These are phyloP conservation scores for Balearica regulorum DNA, from an alignment of 2,797 vertebrate genomes.

Conservation along the genomic window DNA sequence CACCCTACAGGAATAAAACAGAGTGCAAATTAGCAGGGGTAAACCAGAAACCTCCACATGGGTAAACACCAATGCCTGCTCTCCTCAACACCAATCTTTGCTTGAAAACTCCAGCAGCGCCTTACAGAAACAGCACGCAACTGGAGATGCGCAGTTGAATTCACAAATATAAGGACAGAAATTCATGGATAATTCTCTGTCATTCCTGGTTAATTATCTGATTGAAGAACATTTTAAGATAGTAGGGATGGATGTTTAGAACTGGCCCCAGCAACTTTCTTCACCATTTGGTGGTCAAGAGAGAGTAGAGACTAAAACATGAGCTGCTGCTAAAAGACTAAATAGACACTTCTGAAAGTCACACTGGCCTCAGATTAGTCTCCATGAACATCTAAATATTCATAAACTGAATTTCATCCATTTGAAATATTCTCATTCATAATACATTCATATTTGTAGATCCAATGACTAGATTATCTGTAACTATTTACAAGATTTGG, in stretches of 20 bases:
- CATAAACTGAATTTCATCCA: not conserved
- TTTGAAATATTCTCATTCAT: not conserved
- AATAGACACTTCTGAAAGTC: not conserved
- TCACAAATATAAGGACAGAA: not conserved
- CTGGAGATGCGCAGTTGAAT: not conserved
- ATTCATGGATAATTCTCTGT: not conserved
- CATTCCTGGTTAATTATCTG: not conserved
- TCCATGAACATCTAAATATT: not conserved
- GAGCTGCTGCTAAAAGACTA: not conserved
- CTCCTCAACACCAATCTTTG: not conserved
- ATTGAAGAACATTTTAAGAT: not conserved
- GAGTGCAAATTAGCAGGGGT: not conserved
- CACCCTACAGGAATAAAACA: constrained; percentile 77
- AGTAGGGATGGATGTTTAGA: not conserved
- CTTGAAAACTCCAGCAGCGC: not conserved
- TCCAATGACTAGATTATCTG: not conserved
- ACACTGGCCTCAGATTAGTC: not conserved
- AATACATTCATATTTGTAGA: not conserved
- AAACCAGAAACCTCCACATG: not conserved
- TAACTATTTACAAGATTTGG: not conserved
- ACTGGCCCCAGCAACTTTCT: not conserved
- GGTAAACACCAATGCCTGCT: not conserved
- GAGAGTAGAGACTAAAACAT: not conserved
- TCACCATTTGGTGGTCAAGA: not conserved
- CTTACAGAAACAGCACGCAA: not conserved